These are phyloP conservation scores for Vidua macroura DNA, from an alignment of 2,113 vertebrate genomes.

Conservation along the genomic window DNA sequence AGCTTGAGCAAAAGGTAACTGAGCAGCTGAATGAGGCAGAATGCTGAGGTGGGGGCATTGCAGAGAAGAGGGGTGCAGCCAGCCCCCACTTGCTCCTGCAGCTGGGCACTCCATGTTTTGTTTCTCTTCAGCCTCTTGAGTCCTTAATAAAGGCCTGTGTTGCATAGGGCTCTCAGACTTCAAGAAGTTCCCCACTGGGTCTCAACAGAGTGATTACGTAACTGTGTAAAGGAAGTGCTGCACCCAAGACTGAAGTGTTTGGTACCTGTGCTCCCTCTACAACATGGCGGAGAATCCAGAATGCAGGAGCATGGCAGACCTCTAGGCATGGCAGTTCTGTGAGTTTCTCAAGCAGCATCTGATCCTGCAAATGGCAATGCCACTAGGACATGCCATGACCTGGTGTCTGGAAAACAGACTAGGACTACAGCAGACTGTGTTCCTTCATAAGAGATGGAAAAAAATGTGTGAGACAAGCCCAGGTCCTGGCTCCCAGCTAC, in stretches of 20 bases:
- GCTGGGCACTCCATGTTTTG: accelerated
- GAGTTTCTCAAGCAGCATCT: background rate
- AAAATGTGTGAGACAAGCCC: background rate
- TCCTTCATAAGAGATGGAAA: accelerated
- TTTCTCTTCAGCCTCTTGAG: background rate
- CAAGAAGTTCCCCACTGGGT: background rate
- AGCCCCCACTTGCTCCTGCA: accelerated
- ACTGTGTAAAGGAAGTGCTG: background rate
- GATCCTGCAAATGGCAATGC: background rate
- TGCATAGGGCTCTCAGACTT: background rate
- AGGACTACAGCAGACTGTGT: background rate
- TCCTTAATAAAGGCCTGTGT: background rate
- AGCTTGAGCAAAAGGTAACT: accelerated
- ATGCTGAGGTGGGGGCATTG: accelerated
- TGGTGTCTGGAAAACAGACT: background rate
- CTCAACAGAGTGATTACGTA: background rate
- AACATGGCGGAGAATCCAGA: background rate
- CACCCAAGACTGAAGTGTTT: background rate
- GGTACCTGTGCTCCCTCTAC: background rate
- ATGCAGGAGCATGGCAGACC: background rate
- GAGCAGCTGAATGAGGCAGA: accelerated
- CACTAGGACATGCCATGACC: accelerated
- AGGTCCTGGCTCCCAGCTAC: background rate
- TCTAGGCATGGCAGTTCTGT: accelerated
- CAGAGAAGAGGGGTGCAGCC: background rate